Base-by-base conservation (phyloP, 2,888 invertebrate genomes). In the Ochropleura plecta region DNA sequence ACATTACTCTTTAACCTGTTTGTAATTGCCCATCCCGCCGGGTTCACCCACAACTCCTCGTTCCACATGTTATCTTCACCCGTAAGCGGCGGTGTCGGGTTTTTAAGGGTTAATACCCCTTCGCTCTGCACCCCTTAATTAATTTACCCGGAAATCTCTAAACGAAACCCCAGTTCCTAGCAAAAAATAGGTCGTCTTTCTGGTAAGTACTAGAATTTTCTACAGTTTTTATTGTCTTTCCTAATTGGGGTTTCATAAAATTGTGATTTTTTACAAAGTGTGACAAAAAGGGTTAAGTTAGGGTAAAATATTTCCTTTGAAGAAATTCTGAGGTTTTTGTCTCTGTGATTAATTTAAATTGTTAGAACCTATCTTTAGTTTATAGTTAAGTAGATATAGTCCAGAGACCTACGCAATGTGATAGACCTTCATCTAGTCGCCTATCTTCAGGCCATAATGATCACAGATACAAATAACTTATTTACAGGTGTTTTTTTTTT, bases 101-200 rank as follows among this genome's bases (percentile, higher is more conserved):
- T 70, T 70, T 81, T 67, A 68, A 64, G 76, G 82, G 81, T 65
- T 46, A 64, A 62, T 48, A 42, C 5, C 51, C 55, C 42, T 57
- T 48, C 44, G 0, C 49, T 49, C 7, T 12, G 20, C 30, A 44
- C 48, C 44, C 59, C 51, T 51, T 81, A 81, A 82, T 82, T 84
- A 82, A 82, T 81, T 82, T 73, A 73, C 81, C 73, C 57, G 44
- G 64, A 81, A 76, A 70, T 70, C 72, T 76, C 81, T 76, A 60
- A 72, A 72, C 69, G 60, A 9, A 42, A 42, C 57, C 78, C n/a
- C n/a, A 53, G 62, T 62, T 70, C 76, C 84, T 72, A 51, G 62
- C 48, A 49, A 10, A 79, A 82, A 76, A 60, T 65, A 12, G 3
- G 12, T 20, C 51, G 48, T 8, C 68, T 64, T 76, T 81, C 73